Base-by-base conservation (phyloP, 2,888 invertebrate species). In the Dysmachus trigonus region DNA sequence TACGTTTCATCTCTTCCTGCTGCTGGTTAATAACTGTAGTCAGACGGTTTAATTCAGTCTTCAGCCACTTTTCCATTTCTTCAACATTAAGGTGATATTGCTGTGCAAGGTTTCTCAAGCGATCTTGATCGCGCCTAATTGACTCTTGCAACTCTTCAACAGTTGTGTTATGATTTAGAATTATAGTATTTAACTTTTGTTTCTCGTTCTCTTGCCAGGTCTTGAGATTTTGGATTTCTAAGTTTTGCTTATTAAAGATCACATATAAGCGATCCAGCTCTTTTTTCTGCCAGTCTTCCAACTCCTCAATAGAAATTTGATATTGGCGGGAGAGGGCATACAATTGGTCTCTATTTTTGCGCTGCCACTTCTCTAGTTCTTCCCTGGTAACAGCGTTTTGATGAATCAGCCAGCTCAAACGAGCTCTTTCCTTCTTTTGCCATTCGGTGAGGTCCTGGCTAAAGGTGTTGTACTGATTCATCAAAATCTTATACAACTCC, bases 311-410 rank as follows among this genome's bases (percentile, higher is more conserved):
- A 0, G 89, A 88, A 2, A 91, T 88, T 0, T 88, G 88, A 51
- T 91, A 90, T 38, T 89, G 89, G 2, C 88, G 85, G 0, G 92
- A 91, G 31, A 89, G 47, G 18, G 89, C 88, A 1, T 86, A 84
- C 13, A 91, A 83, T 86, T 89, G 90, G 2, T 88, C 89, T 4
- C 87, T 88, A 77, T 91, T 91, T 72, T 91, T 90, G 0, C 31
- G 88, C 86, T 92, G 91, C 91, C 91, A 91, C 35, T 90, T 90
- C 4, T 90, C 89, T 10, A 91, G 89, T 7, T 91, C 91, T n/a
- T 91, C 90, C 0, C 87, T 87, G 0, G 89, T 90, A 0, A 90
- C 88, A 35, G 91, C 90, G 83, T 92, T 91, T 85, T 91, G 92
- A 86, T 91, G 91, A 7, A 91, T 90, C 6, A 91, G 84, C 92